Conservation (phyloP, 2,888 invertebrate genomes). For the Ormyrus thymus region DNA sequence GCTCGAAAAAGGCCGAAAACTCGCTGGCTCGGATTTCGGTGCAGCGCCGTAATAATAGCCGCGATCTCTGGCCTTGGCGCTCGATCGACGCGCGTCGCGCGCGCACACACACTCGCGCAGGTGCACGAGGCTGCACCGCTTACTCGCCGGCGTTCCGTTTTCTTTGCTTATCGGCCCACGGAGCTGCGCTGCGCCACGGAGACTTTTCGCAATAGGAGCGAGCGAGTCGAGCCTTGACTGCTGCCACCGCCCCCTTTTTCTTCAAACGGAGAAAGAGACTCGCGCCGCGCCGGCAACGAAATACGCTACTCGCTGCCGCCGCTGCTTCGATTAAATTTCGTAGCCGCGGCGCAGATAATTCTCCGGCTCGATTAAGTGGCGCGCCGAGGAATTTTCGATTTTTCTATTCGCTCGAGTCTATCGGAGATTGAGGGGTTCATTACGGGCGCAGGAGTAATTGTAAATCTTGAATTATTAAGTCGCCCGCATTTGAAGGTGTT, state of each 20-base stretch:
- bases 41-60: not conserved
- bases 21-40: not conserved
- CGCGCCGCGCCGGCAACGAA: not conserved
- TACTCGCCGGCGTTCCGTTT: slow-evolving; percentile 27
- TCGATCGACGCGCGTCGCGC: not conserved
- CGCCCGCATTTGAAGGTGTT: too few relatives aligned
- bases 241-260: slow-evolving; percentile 25
- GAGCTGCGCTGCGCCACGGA: not conserved
- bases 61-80: slow-evolving; percentile 31
- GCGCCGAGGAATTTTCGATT: not conserved
- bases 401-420: not conserved
- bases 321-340: slow-evolving; percentile 5
- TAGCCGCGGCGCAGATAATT: not conserved
- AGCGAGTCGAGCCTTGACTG: not conserved
- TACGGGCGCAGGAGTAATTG: too few relatives aligned
- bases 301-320: not conserved
- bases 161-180: slow-evolving; percentile 17
- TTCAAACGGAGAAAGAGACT: not conserved
- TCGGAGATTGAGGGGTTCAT: too few relatives aligned
- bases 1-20: not conserved
- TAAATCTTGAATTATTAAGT: too few relatives aligned
- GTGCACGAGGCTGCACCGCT: not conserved
- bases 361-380: not conserved
- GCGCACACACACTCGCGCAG: not conserved
- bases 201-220: slow-evolving; percentile 22